Conservation (phyloP, 64 coral and sea anemone species). For the Montipora foliosa region DNA sequence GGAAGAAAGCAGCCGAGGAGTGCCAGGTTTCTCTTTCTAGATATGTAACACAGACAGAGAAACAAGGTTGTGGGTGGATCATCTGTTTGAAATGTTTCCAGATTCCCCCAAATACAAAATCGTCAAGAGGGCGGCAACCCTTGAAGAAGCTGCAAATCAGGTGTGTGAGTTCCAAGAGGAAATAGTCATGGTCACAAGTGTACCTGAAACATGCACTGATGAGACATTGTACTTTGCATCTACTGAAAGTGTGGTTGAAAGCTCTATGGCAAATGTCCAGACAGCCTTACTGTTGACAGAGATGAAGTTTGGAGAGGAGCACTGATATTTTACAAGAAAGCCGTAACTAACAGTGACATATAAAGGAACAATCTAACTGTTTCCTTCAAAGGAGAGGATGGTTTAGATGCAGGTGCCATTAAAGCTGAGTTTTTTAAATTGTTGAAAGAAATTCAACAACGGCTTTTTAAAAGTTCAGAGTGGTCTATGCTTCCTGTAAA, state of each 20-base stretch:
- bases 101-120: background rate
- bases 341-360: slow-evolving; percentile 9
- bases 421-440: no score
- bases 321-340: slow-evolving; percentile 43
- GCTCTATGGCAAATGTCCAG: background rate
- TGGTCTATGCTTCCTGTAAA: no score
- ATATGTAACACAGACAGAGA: background rate
- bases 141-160: slow-evolving; percentile 13
- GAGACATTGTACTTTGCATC: slow-evolving; percentile 10
- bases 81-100: background rate
- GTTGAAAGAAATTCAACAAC: no score
- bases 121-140: background rate
- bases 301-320: slow-evolving; percentile 52
- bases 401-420: no score
- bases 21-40: background rate
- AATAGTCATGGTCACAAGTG: background rate
- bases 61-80: background rate
- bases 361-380: slow-evolving; percentile 35
- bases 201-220: slow-evolving; percentile 3
- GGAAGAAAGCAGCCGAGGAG: background rate
- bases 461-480: no score
- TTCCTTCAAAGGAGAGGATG: slow-evolving; percentile 36
- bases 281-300: slow-evolving; percentile 30
- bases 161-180: slow-evolving; percentile 12
- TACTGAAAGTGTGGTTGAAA: slow-evolving; percentile 38